These are phyloP conservation scores for Lagodon rhomboides DNA, from an alignment of 2,797 vertebrate species.

Conservation along the genomic window DNA sequence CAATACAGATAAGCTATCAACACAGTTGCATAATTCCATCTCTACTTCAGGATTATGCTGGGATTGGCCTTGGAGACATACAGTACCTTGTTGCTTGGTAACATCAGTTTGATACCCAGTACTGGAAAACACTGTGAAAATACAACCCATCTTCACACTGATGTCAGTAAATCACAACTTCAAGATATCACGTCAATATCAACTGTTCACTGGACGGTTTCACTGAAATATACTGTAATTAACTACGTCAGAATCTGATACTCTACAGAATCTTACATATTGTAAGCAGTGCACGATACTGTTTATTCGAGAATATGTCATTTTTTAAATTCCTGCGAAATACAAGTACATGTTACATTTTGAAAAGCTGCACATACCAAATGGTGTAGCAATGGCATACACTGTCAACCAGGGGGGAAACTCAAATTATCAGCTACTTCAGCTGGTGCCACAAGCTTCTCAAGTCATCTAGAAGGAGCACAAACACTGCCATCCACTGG, in stretches of 20 bases:
- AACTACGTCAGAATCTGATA: background rate
- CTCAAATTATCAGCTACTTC: conserved; percentile 1
- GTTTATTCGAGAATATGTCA: no score
- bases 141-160: conserved; percentile 30
- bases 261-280: background rate
- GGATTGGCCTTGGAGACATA: conserved; percentile 62
- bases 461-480: background rate
- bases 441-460: conserved; percentile 3
- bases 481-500: conserved; percentile 76
- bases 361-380: no score
- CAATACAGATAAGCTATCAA: background rate
- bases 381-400: background rate
- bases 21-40: conserved; percentile 38
- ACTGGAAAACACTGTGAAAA: conserved; percentile 52
- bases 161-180: conserved; percentile 29
- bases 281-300: background rate
- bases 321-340: background rate
- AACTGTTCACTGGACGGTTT: background rate
- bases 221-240: background rate
- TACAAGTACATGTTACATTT: no score
- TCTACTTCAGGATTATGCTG: conserved; percentile 47
- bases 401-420: background rate
- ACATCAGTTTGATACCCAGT: conserved; percentile 71
- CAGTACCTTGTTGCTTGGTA: conserved; percentile 86
- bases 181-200: background rate